These are phyloP conservation scores for Orchesella flavescens DNA, from an alignment of 2,888 invertebrate species.

Conservation along the genomic window DNA sequence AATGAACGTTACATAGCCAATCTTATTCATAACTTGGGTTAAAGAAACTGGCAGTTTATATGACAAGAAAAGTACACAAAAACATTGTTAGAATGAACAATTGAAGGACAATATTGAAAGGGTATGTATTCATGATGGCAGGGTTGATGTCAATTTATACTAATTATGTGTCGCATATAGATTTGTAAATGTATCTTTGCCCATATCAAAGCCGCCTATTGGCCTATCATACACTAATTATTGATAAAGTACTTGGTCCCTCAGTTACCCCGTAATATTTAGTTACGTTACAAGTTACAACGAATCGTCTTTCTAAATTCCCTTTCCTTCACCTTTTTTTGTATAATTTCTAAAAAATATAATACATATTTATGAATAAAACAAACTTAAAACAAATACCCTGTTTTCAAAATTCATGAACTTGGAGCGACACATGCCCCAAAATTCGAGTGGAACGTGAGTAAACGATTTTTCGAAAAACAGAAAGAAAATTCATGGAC, in stretches of 20 bases:
- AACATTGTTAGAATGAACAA: neutral
- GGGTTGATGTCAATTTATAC: neutral
- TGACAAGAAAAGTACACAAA: neutral
- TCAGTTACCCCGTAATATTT: too few relatives aligned
- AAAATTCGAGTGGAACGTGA: neutral
- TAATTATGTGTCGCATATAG: neutral
- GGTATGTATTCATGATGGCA: too few relatives aligned
- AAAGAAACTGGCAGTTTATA: neutral
- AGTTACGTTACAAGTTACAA: too few relatives aligned
- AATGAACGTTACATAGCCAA: neutral
- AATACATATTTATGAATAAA: too few relatives aligned
- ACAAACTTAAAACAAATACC: too few relatives aligned
- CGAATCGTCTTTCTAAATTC: too few relatives aligned
- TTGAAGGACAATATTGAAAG: too few relatives aligned
- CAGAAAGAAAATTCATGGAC: too few relatives aligned
- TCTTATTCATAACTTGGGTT: neutral
- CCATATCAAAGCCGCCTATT: slow-evolving; percentile 3
- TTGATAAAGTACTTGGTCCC: neutral
- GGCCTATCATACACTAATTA: neutral
- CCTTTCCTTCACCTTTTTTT: too few relatives aligned
- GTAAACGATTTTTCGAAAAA: neutral
- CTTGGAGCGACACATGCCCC: too few relatives aligned
- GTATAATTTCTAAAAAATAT: too few relatives aligned
- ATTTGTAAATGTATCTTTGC: neutral
- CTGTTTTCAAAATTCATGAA: too few relatives aligned